Conservation (phyloP, 2,888 invertebrate species). For the Drosophila eohydei region DNA sequence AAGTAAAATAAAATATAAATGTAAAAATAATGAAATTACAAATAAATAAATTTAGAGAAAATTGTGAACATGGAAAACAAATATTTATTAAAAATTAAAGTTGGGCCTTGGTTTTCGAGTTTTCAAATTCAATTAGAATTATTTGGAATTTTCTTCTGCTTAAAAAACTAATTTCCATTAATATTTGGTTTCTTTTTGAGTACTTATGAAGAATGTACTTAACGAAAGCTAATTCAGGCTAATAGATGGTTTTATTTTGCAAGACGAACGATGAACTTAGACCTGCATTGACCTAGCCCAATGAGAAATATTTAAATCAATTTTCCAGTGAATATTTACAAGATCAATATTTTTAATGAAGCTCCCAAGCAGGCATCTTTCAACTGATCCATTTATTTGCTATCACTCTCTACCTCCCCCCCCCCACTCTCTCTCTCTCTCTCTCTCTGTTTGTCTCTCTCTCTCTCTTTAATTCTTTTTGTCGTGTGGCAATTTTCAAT, state of each 20-base stretch:
- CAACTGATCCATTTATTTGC: not conserved
- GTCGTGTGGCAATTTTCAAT: constrained; percentile 33
- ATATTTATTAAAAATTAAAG: too few relatives aligned
- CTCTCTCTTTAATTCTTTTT: not conserved
- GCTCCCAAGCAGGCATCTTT: not conserved
- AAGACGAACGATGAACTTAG: too few relatives aligned
- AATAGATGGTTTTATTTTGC: too few relatives aligned
- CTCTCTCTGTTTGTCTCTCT: not conserved
- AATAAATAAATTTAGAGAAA: too few relatives aligned
- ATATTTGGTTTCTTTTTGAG: not conserved
- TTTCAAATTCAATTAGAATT: not conserved
- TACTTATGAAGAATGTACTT: not conserved
- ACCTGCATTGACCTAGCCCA: too few relatives aligned
- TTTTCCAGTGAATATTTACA: not conserved
- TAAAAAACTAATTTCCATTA: not conserved
- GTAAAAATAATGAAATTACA: too few relatives aligned
- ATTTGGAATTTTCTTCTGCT: not conserved
- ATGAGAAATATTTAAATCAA: too few relatives aligned
- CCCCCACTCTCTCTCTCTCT: not conserved
- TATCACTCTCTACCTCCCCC: too few relatives aligned
- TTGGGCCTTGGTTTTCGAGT: not conserved
- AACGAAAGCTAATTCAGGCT: not conserved
- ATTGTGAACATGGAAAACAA: too few relatives aligned
- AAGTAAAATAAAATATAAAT: too few relatives aligned
- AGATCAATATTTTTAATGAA: not conserved